phyloP scores from a whole-genome alignment of 2,113 vertebrate genomes.

The Microcebus griseorufus region DNA sequence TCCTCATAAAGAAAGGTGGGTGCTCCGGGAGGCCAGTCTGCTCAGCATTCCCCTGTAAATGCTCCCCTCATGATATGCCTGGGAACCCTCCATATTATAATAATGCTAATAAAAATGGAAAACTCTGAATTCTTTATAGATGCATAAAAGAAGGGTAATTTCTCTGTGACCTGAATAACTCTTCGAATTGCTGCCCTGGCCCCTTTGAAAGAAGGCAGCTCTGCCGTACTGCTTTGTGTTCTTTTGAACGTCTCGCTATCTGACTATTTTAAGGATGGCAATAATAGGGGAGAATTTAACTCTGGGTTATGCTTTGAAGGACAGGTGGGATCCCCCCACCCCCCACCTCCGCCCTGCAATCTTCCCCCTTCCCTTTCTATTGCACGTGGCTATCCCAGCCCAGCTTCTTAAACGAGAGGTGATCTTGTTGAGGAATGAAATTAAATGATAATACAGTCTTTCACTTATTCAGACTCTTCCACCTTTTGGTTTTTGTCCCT shows the following conservation, averaged over 20 bases:
- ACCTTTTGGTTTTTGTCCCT: slow-evolving; percentile 59
- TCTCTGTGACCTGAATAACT: slow-evolving; percentile 72
- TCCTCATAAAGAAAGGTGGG: slow-evolving; percentile 37
- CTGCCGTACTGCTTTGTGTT: slow-evolving; percentile 33
- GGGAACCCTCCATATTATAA: slow-evolving; percentile 70
- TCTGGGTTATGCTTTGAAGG: slow-evolving; percentile 61
- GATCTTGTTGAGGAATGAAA: slow-evolving; percentile 67
- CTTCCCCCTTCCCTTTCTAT: neutral
- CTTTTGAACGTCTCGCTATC: slow-evolving; percentile 61
- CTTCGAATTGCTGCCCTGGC: neutral
- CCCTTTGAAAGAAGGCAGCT: slow-evolving; percentile 70
- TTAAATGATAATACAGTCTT: slow-evolving; percentile 67
- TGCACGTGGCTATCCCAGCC: neutral
- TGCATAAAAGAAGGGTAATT: slow-evolving; percentile 69
- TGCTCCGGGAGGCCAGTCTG: neutral
- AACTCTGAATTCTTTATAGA: slow-evolving; percentile 60
- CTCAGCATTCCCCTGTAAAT: slow-evolving; percentile 61
- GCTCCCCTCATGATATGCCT: slow-evolving; percentile 68
- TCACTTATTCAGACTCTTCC: slow-evolving; percentile 42
- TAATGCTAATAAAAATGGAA: slow-evolving; percentile 76
- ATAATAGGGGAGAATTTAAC: slow-evolving; percentile 62
- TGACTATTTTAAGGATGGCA: slow-evolving; percentile 68
- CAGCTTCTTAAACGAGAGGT: slow-evolving; percentile 45
- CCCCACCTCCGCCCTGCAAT: neutral
- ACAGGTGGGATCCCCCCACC: slow-evolving; percentile 36